Conservation (phyloP, 2,888 invertebrate genomes). For the Tigriopus californicus region DNA sequence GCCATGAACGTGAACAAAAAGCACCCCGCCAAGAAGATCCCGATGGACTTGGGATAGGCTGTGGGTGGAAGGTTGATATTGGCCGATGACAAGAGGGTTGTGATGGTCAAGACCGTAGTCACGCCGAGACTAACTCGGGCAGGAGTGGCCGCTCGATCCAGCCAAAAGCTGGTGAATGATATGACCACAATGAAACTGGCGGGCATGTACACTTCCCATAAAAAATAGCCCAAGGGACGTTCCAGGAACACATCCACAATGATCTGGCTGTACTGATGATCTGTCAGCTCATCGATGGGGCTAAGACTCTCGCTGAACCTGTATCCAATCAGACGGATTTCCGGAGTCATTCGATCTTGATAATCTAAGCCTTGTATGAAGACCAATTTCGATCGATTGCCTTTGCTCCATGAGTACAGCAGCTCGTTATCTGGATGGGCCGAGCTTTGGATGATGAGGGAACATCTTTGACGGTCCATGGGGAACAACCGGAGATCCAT, state of each 20-base stretch:
- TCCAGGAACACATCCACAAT: neutral
- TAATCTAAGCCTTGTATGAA: neutral
- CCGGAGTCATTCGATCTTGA: neutral
- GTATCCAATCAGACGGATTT: neutral
- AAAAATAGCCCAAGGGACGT: neutral
- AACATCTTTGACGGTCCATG: slow-evolving; percentile 5
- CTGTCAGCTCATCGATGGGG: neutral
- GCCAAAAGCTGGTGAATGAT: neutral
- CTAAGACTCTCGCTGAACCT: neutral
- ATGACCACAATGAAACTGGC: neutral
- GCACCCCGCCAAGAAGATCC: neutral
- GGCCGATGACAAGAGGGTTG: neutral
- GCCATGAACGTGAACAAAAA: slow-evolving; percentile 3
- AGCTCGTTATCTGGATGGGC: neutral
- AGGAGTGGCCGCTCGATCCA: slow-evolving; percentile 5
- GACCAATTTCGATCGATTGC: neutral
- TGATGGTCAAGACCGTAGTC: slow-evolving; percentile 4
- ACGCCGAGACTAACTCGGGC: neutral
- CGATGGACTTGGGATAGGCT: neutral
- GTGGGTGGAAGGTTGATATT: neutral
- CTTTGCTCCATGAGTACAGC: neutral
- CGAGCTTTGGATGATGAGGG: slow-evolving; percentile 1
- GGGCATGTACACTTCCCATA: slow-evolving; percentile 6
- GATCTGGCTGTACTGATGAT: neutral
- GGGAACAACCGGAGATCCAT: slow-evolving; percentile 8